Conservation (phyloP, 2,797 vertebrate genomes). For the Discoglossus pictus region DNA sequence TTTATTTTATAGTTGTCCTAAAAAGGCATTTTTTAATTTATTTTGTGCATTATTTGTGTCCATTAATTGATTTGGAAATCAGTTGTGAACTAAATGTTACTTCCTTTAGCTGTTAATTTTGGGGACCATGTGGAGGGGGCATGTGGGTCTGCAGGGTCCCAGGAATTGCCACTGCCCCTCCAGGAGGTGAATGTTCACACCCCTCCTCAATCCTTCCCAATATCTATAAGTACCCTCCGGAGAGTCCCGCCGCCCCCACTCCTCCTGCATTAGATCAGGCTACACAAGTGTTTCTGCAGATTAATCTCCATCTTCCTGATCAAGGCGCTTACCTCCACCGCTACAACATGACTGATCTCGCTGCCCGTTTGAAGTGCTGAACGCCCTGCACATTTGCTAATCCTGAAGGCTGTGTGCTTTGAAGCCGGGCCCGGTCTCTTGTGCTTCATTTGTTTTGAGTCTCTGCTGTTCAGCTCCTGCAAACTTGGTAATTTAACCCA, state of each 20-base stretch:
- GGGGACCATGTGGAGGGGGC: too few relatives aligned
- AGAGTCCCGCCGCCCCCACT: neutral
- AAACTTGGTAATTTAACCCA: constrained; percentile 17
- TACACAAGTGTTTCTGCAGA: constrained; percentile 1
- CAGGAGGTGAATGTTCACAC: too few relatives aligned
- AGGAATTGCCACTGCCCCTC: too few relatives aligned
- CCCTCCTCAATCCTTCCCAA: too few relatives aligned
- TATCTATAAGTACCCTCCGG: neutral
- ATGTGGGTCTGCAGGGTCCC: too few relatives aligned
- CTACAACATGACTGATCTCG: constrained; percentile 40
- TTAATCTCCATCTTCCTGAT: constrained; percentile 36
- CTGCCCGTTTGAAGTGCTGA: constrained; percentile 23
- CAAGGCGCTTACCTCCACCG: constrained; percentile 29
- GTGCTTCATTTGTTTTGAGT: constrained; percentile 25
- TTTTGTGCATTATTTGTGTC: too few relatives aligned
- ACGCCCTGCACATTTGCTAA: constrained; percentile 11
- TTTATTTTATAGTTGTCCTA: too few relatives aligned
- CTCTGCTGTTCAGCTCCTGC: constrained; percentile 20
- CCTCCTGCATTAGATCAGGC: constrained; percentile 11
- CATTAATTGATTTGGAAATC: too few relatives aligned
- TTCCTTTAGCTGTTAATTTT: too few relatives aligned
- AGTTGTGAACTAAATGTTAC: too few relatives aligned
- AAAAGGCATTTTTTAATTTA: too few relatives aligned
- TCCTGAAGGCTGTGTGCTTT: constrained; percentile 28
- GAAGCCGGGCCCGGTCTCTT: constrained; percentile 26